Base-by-base conservation (phyloP, 92 coral and sea anemone species). In the Paramuricea clavata region DNA sequence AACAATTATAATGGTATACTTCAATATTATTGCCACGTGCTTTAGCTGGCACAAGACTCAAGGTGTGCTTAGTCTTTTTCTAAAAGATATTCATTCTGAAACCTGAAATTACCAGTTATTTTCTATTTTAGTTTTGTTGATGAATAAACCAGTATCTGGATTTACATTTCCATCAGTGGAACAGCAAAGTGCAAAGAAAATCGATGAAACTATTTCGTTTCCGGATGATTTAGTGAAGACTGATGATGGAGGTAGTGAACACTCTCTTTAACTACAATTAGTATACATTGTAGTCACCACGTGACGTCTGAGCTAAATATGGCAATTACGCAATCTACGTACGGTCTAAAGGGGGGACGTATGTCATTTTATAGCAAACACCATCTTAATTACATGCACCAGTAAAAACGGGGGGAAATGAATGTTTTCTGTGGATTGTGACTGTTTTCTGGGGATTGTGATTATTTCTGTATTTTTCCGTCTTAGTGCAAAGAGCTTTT, bases 111-210 rank as follows among this genome's bases (percentile, higher is more conserved):
- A 17, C 11, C 43, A 28, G 52, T 12, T 47, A 47, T 47, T 47
- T 47, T 47, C 2, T 69, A 15, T n/a, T 32, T 33, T 32, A 69
- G 78, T 36, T 13, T 9, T 44, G 13, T 17, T 34, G 3, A n/a
- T 36, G 33, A 39, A 0, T 13, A 15, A 12, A 0, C 52, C 30
- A 11, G 1, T 36, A 36, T 19, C 78, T 72, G 82, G 67, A 10
- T 76, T 76, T 54, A 30, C 47, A 56, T 76, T 76, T 52, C 84
- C 84, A 44, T 49, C 81, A 1, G 41, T n/a, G 6, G 68, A 26
- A 26, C 10, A 76, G 25, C 27, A 23, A 50, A 0, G 6, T 23
- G 13, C 31, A 22, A 34, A 60, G 41, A 41, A 60, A 11, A 60
- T 59, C 16, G 27, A 19, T 26, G 52, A 59, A 79, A 59, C 84